Base-by-base conservation (phyloP, 2,797 vertebrate genomes). In the Coracias cyanogaster region DNA sequence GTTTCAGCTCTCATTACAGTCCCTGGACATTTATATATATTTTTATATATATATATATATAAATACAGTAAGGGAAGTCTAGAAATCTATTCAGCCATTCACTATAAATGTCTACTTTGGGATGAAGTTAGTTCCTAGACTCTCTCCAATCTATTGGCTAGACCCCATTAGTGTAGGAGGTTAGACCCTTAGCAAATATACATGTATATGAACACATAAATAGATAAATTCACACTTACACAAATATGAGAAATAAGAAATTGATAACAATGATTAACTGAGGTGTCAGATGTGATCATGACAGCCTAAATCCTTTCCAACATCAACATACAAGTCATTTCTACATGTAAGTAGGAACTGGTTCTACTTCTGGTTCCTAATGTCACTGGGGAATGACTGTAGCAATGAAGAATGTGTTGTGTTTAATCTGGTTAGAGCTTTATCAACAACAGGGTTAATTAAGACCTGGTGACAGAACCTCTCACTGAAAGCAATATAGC, bases 361-460 rank as follows among this genome's bases (percentile, higher is more conserved):
- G 8, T 46, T 92, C 43, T 52, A 11, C 12, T 76, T 67, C 46
- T 86, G 67, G 24, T 15, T 79, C 39, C 12, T 69, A 46, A 20
- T 35, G 26, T 39, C 26, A 10, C 51, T 48, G 29, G 67, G 41
- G 64, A 88, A 41, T 39, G 54, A 43, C 39, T 72, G 52, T 8
- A 81, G 51, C 73, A 81, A 15, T 67, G 66, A 88, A 77, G 64
- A 83, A 79, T 19, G 18, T 82, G 55, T 15, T 94, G 72, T 81
- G 46, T 70, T 92, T 95, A 72, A 22, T 73, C 80, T 91, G 66
- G 25, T 90, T 91, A 62, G 48, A 82, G 80, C 37, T 94, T 90
- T 86, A 70, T 70, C 85, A 91, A 29, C 58, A 73, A 51, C 35
- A 52, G 29, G 24, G 7, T 91, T 94, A 95, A 97, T 92, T 93